A percentile compares a stretch with the other conserved stretches of the same genome.
Conservation (phyloP, 2,797 vertebrate species). For the Argya squamiceps region DNA sequence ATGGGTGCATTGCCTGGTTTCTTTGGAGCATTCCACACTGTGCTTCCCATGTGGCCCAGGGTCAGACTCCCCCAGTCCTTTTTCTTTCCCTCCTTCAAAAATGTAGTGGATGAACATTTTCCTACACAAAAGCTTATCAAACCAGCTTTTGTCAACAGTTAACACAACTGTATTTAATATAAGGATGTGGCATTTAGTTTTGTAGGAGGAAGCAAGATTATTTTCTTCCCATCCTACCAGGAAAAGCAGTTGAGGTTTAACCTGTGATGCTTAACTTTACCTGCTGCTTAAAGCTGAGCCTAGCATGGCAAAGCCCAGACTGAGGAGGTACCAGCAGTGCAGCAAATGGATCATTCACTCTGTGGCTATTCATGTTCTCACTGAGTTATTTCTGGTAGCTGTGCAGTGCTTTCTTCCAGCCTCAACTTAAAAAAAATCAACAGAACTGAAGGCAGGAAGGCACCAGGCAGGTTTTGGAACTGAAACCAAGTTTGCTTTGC, state of each 20-base stretch:
- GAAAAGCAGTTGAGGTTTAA: background rate
- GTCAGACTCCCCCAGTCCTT: background rate
- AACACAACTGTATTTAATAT: background rate
- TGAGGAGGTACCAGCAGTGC: background rate
- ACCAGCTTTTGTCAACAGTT: background rate
- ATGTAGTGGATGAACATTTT: background rate
- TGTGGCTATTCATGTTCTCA: background rate
- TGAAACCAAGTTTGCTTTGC: background rate
- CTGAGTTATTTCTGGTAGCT: background rate
- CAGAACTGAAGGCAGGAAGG: background rate
- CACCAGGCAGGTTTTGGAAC: background rate
- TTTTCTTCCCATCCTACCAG: background rate
- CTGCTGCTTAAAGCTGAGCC: background rate
- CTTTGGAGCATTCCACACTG: background rate
- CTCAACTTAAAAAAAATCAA: background rate
- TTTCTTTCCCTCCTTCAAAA: background rate
- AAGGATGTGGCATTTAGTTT: background rate
- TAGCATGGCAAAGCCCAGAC: background rate
- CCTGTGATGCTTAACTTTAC: background rate
- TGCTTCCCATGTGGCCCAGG: background rate
- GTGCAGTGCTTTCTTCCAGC: background rate
- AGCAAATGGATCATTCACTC: background rate
- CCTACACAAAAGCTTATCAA: background rate
- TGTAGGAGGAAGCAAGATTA: background rate
- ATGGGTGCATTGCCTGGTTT: background rate